Conservation (phyloP, 1,140 invertebrate species). For the Hydropsyche tenuis region DNA sequence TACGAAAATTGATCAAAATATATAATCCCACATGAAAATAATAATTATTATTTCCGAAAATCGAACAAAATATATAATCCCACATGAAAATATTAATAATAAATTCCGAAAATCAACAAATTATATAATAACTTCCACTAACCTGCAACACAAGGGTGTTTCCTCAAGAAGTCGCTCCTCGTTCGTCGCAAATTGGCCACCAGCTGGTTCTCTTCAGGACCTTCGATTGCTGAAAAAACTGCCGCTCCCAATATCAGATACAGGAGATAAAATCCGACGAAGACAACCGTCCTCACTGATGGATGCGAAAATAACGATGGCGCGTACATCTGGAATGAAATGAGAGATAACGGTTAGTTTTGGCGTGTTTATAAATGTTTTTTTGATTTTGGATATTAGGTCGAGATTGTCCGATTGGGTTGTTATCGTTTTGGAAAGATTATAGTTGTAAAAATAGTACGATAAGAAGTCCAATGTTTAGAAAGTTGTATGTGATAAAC, state of each 20-base stretch:
- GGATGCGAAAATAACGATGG: conserved; percentile 27
- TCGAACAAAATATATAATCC: neutral
- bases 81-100: too few species aligned
- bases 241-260: conserved; percentile 65
- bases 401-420: too few species aligned
- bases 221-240: conserved; percentile 76
- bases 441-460: too few species aligned
- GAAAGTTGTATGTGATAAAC: too few species aligned
- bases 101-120: too few species aligned
- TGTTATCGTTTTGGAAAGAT: too few species aligned
- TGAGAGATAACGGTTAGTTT: neutral
- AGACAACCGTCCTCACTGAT: conserved; percentile 34
- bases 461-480: too few species aligned
- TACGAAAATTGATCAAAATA: too few species aligned
- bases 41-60: neutral
- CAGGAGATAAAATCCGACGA: conserved; percentile 39
- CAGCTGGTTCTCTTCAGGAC: conserved; percentile 67
- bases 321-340: conserved; percentile 46
- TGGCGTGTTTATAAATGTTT: too few species aligned
- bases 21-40: neutral
- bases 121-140: too few species aligned
- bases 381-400: too few species aligned
- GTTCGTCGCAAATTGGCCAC: conserved; percentile 63
- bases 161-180: conserved; percentile 66
- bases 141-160: conserved; percentile 70